Base-by-base conservation (phyloP, 2,113 vertebrate genomes). In the Bufo gargarizans region DNA sequence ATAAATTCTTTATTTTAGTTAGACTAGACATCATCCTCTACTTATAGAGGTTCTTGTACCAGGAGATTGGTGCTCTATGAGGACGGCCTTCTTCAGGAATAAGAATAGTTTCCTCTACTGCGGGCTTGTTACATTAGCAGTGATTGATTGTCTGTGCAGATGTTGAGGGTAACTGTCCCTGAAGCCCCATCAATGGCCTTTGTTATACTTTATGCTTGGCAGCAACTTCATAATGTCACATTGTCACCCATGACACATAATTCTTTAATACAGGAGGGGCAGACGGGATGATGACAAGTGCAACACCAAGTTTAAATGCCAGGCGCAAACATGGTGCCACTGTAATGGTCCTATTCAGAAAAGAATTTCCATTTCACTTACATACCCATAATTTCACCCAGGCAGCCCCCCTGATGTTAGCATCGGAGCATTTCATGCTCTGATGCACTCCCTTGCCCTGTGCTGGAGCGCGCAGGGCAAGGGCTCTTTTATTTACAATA, bases 71-170 rank as follows among this genome's bases (percentile, higher is more conserved):
- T 45, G 79, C 1, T 61, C 3, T 77, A 81, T 19, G 17, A 14
- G 22, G 58, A 22, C 22, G 13, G 3, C 45, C 11, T 14, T 10
- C 12, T 47, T 13, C 4, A 82, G 13, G 47, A 82, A 80, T 20
- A 43, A 49, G 59, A 65, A 50, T 63, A 13, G 59, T 82, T 65
- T 19, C 22, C 17, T 80, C 16, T 43, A 65, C 19, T 53, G 20
- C 22, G 61, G 19, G 17, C n/a, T 50, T 3, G 45, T 22, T 20
- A 20, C 19, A 67, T 83, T 78, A 86, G 47, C 56, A 78, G 47
- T 65, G 58, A 86, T 77, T 77, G 72, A 86, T 86, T 14, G 74
- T 19, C 45, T 50, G 85, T 61, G 47, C 74, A 86, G 85, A 86
- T 77, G 72, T 49, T 63, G 85, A 2, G 72, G 17, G 72, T 20